phyloP scores from a whole-genome alignment of 2,888 invertebrate genomes.

The Athalia rosae region DNA sequence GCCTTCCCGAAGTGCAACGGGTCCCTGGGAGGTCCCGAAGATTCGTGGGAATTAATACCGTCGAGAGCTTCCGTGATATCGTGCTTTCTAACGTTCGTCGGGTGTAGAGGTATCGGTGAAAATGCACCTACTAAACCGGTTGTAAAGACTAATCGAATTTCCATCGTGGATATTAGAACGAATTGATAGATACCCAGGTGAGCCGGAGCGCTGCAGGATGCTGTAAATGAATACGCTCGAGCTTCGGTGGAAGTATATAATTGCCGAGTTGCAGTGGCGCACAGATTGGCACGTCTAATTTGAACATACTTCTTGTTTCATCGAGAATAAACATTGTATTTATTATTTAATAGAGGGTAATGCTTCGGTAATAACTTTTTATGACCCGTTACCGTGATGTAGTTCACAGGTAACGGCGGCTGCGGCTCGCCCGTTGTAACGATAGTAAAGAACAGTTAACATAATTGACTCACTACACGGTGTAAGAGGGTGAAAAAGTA shows the following conservation, averaged over 20 bases:
- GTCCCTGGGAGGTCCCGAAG: too few species aligned
- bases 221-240: conserved; percentile 21
- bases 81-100: too few species aligned
- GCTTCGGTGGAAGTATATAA: not conserved
- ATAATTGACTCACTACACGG: conserved; percentile 1
- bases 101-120: too few species aligned
- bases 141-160: conserved; percentile 14
- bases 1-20: too few species aligned
- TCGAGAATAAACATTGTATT: conserved; percentile 31
- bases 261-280: conserved; percentile 25
- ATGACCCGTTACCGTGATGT: conserved; percentile 34
- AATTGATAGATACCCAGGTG: not conserved
- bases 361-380: conserved; percentile 38
- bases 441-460: not conserved
- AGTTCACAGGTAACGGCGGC: not conserved
- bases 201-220: not conserved
- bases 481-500: not conserved
- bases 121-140: not conserved
- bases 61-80: too few species aligned
- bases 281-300: conserved; percentile 35
- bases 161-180: not conserved
- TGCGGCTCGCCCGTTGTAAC: not conserved
- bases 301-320: conserved; percentile 23
- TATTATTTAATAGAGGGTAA: conserved; percentile 35
- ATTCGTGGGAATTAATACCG: too few species aligned